phyloP scores from a whole-genome alignment of 2,113 vertebrate genomes.

The Phoenicopterus ruber region DNA sequence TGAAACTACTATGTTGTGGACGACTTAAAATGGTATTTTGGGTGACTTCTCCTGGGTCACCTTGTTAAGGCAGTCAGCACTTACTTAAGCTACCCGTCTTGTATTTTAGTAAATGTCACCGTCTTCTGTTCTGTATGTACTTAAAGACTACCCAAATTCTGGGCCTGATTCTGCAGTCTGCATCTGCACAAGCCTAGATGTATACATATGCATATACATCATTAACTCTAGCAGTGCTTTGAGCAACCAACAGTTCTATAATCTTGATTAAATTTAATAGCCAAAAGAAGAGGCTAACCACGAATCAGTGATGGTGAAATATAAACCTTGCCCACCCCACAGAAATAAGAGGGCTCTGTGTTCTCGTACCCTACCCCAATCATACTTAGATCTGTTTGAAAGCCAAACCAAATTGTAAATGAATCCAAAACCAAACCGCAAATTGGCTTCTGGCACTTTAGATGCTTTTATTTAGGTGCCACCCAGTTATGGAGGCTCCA shows the following conservation, averaged over 20 bases:
- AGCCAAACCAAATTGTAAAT: slow-evolving; percentile 54
- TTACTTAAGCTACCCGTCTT: not conserved
- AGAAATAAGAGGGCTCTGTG: slow-evolving; percentile 46
- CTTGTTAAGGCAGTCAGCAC: not conserved
- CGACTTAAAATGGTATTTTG: not conserved
- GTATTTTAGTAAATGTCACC: not conserved
- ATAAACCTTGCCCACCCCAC: not conserved
- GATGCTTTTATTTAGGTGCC: slow-evolving; percentile 55
- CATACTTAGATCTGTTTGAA: slow-evolving; percentile 36
- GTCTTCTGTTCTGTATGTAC: not conserved
- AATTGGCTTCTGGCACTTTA: slow-evolving; percentile 39
- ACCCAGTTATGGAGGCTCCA: slow-evolving; percentile 37
- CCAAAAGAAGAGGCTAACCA: slow-evolving; percentile 47
- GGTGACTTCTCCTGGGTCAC: not conserved
- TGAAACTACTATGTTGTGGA: not conserved
- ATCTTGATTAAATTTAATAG: slow-evolving; percentile 36
- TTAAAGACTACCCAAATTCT: not conserved
- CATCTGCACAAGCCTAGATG: not conserved
- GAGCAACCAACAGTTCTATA: not conserved
- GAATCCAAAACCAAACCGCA: slow-evolving; percentile 38
- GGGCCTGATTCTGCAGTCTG: not conserved
- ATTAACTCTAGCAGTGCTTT: not conserved
- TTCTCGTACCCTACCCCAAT: slow-evolving; percentile 9
- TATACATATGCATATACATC: not conserved
- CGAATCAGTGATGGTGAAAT: slow-evolving; percentile 13